Conservation (phyloP, 1,140 invertebrate genomes). For the Brachionus rubens region DNA sequence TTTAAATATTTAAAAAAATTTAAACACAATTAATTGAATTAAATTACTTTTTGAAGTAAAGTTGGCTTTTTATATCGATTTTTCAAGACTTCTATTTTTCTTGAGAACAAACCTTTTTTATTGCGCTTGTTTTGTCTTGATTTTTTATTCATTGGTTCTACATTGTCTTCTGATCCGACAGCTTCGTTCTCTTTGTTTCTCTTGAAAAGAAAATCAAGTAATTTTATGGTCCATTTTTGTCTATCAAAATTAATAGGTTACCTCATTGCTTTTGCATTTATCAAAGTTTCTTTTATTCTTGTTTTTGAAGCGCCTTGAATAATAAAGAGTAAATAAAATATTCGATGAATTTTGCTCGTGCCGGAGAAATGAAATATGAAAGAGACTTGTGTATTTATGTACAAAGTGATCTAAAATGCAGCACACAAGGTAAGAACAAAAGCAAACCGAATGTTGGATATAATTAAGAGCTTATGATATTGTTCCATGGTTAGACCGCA, state of each 20-base stretch:
- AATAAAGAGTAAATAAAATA: too few species aligned
- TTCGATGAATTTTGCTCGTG: too few species aligned
- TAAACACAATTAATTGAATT: not conserved
- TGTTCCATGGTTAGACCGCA: too few species aligned
- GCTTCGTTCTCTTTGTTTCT: not conserved
- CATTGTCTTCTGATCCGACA: not conserved
- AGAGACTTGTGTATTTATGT: too few species aligned
- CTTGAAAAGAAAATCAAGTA: not conserved
- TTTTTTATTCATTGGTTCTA: not conserved
- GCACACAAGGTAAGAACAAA: too few species aligned
- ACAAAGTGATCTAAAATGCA: too few species aligned
- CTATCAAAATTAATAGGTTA: too few species aligned
- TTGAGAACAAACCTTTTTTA: conserved; percentile 35
- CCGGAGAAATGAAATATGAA: too few species aligned
- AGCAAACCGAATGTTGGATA: too few species aligned
- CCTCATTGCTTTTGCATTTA: not conserved
- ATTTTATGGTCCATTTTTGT: not conserved
- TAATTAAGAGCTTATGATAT: too few species aligned
- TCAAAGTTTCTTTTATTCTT: not conserved
- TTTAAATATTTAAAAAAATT: not conserved
- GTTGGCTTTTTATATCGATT: conserved; percentile 43
- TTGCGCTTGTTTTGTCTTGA: not conserved
- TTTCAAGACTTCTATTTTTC: conserved; percentile 37
- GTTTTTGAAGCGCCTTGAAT: not conserved
- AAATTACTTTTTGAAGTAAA: conserved; percentile 25